Percentiles rank a stretch among this genome's conserved stretches.
Evolutionary conservation across 2,888 invertebrate species (phyloP).

Genomic region (Hartigia nigra): DNA sequence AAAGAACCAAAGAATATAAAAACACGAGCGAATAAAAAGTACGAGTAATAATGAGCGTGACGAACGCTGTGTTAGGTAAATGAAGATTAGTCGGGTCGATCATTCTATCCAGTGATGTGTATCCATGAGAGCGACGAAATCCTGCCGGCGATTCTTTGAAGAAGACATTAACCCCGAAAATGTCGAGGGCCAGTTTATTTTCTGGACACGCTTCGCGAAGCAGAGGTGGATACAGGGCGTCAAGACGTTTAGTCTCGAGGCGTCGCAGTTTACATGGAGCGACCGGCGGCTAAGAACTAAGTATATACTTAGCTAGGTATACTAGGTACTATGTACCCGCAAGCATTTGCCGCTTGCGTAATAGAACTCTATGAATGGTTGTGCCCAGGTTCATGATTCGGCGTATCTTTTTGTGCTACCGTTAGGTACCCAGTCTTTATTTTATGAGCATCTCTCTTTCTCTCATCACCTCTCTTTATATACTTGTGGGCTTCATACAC

Average conservation of each 20-base stretch:
- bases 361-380: conserved; percentile 6
- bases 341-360: conserved; percentile 3
- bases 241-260: neutral
- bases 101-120: neutral
- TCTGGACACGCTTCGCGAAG: neutral
- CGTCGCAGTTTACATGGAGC: neutral
- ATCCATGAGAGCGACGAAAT: neutral
- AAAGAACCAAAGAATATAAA: neutral
- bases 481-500: neutral
- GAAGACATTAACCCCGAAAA: conserved; percentile 4
- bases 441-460: conserved; percentile 4
- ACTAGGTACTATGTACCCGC: neutral
- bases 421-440: conserved; percentile 6
- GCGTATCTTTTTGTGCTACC: conserved; percentile 9
- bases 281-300: neutral
- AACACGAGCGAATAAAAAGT: neutral
- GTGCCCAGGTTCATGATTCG: neutral
- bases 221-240: neutral
- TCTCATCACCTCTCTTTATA: neutral
- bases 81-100: neutral
- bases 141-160: conserved; percentile 2
- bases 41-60: neutral
- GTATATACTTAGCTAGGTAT: neutral
- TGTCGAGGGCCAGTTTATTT: neutral
- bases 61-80: neutral